Evolutionary conservation across 1,140 invertebrate species (phyloP), one percentile per base, ranked within the genome.

Genomic region (Neotoxoptera formosana): DNA sequence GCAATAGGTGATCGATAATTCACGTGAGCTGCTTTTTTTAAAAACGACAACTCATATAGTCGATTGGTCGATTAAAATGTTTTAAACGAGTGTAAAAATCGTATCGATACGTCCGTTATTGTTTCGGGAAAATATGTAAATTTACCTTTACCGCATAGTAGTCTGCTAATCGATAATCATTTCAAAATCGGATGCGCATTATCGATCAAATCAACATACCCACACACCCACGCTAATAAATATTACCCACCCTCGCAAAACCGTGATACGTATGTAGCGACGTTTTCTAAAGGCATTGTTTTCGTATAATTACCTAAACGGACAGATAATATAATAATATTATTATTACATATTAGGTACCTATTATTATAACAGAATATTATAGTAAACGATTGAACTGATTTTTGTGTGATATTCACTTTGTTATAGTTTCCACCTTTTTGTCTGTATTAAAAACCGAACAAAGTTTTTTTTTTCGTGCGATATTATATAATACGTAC

Each of bases 401-500:
- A 47, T 88, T 88, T 88, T 88, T 88, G 86, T 88, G 4, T 41
- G 4, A 41, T 41, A 51, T 51, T 51, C n/a, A 9, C 45, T 67
- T 67, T 76, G 60, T 76, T 76, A 76, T 76, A 76, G 51, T 30
- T 48, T 87, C 86, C 25, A 87, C 47, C 86, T 51, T 48, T 48
- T 51, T 87, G 86, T 48, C 34, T 51, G 86, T 87, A n/a, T 88
- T 86, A 2, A 51, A 88, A 51, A 88, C 48, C 17, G 11, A 88
- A 88, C 87, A 88, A 51, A 21, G 25, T 88, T 88, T 51, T 53
- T 88, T 88, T 88, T 88, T 41, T 41, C 41, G 48, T 51, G 87
- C 34, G n/a, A 51, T 21, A 41, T 41, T 21, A 41, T 41, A 86
- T n/a, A 86, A 86, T 86, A n/a, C n/a, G 20, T 51, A 41, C 41